Conservation (phyloP, 2,888 invertebrate genomes). For the Alviniconcha strummeri region DNA sequence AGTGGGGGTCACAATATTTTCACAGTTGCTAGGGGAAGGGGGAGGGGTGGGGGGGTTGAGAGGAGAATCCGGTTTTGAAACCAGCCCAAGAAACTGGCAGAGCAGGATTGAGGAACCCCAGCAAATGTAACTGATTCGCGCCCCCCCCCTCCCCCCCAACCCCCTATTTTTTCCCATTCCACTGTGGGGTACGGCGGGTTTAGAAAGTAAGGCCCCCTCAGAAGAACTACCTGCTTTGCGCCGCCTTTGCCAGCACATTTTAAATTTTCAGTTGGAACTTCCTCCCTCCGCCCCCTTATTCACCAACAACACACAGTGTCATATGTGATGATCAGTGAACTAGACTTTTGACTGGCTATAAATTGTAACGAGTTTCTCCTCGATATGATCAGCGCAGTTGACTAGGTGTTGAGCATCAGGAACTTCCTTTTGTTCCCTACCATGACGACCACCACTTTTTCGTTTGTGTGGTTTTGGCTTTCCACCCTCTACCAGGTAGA, state of each 20-base stretch:
- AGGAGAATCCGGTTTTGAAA: background rate
- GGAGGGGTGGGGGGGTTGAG: background rate
- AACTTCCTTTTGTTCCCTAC: too few species aligned
- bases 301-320: background rate
- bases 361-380: too few species aligned
- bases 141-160: background rate
- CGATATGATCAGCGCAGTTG: too few species aligned
- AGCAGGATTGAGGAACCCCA: background rate
- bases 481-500: too few species aligned
- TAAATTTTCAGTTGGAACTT: background rate
- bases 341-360: too few species aligned
- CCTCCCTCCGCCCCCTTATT: background rate
- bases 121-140: background rate
- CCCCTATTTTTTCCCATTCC: background rate
- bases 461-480: too few species aligned
- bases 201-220: background rate
- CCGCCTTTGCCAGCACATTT: background rate
- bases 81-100: background rate
- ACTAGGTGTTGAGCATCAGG: too few species aligned
- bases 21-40: slow-evolving; percentile 10
- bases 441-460: too few species aligned
- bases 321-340: too few species aligned
- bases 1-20: background rate
- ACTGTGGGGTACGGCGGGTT: background rate
- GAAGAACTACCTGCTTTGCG: too few species aligned